Evolutionary conservation across 2,888 invertebrate genomes (phyloP).

Genomic region (Drosophila setosimentum): DNA sequence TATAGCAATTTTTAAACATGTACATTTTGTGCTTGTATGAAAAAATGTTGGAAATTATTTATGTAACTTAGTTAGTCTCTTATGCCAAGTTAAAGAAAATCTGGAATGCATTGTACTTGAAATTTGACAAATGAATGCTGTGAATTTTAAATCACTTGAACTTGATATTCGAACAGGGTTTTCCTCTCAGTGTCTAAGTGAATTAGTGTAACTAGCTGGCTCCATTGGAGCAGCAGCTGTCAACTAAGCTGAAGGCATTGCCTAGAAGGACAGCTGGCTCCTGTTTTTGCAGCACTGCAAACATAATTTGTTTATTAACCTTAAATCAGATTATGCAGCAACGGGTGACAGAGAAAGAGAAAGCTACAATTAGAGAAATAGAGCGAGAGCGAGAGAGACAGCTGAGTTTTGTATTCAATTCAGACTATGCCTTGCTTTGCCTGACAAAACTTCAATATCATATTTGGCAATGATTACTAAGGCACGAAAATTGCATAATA

Average conservation of each 20-base stretch:
- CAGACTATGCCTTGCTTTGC: conserved; percentile 12
- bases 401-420: not conserved
- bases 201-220: conserved; percentile 2
- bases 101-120: not conserved
- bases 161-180: not conserved
- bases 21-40: not conserved
- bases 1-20: not conserved
- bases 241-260: conserved; percentile 22
- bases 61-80: not conserved
- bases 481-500: conserved; percentile 48
- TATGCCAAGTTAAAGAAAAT: not conserved
- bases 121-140: not conserved
- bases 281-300: conserved; percentile 60
- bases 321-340: conserved; percentile 69
- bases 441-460: conserved; percentile 40
- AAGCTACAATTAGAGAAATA: not conserved
- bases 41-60: not conserved
- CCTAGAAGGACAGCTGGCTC: conserved; percentile 17
- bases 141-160: not conserved
- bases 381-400: not conserved
- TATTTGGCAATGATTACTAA: conserved; percentile 60
- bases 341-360: not conserved
- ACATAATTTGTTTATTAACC: conserved; percentile 79
- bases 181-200: conserved; percentile 4
- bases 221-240: conserved; percentile 11